Evolutionary conservation across 2,113 vertebrate species (phyloP).

Genomic region (Lepisosteus oculatus): DNA sequence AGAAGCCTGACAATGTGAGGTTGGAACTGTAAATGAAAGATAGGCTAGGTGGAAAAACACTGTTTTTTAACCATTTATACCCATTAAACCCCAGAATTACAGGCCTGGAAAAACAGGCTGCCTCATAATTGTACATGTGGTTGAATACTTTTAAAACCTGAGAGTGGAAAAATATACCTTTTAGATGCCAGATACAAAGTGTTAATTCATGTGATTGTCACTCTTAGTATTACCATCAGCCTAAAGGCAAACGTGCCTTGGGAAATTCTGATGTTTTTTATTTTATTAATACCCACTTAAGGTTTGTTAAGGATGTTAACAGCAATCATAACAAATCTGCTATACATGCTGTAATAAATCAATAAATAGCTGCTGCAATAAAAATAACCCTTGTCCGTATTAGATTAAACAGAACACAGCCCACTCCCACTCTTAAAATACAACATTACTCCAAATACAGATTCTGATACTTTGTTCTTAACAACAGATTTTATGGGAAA

Average conservation of each 20-base stretch:
- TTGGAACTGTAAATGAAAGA: too few relatives aligned
- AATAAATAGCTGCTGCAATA: not conserved
- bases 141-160: not conserved
- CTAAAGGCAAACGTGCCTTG: constrained; percentile 10
- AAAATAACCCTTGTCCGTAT: not conserved
- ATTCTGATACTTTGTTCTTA: too few relatives aligned
- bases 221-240: constrained; percentile 8
- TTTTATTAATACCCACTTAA: constrained; percentile 9
- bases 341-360: constrained; percentile 2
- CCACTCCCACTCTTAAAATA: too few relatives aligned
- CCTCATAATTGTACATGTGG: not conserved
- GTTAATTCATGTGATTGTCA: not conserved
- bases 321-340: constrained; percentile 12
- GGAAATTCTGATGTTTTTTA: not conserved
- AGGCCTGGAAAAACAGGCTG: not conserved
- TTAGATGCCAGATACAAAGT: not conserved
- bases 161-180: constrained; percentile 1
- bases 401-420: too few relatives aligned
- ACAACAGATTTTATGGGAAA: too few relatives aligned
- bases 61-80: not conserved
- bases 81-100: not conserved
- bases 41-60: too few relatives aligned
- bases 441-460: too few relatives aligned
- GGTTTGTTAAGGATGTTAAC: not conserved
- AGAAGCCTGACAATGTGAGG: too few relatives aligned